These are phyloP conservation scores for Crepidodera aurea DNA, from an alignment of 2,888 invertebrate species.

Conservation along the genomic window DNA sequence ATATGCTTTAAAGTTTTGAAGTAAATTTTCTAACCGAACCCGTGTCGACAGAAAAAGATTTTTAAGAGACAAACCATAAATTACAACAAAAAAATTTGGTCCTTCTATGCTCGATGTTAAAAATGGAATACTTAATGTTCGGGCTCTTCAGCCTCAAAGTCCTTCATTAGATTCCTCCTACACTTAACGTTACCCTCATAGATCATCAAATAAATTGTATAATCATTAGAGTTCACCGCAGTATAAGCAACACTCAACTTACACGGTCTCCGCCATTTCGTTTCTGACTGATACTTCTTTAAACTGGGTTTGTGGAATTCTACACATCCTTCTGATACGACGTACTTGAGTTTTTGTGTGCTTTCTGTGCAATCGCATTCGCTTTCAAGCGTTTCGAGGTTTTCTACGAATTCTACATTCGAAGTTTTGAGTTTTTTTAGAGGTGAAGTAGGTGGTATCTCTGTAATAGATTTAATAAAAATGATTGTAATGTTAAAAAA, in stretches of 20 bases:
- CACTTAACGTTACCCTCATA: slow-evolving; percentile 71
- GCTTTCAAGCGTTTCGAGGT: slow-evolving; percentile 47
- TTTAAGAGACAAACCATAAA: too few relatives aligned
- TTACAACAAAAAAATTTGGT: background rate
- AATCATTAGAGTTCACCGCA: slow-evolving; percentile 65
- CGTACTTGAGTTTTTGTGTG: slow-evolving; percentile 24
- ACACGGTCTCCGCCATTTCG: slow-evolving; percentile 69
- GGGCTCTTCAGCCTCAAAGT: slow-evolving; percentile 57
- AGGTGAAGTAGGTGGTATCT: slow-evolving; percentile 51
- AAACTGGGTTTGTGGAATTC: slow-evolving; percentile 56
- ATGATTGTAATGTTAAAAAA: too few relatives aligned
- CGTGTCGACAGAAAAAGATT: too few relatives aligned
- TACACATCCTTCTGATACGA: slow-evolving; percentile 43
- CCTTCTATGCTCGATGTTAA: background rate
- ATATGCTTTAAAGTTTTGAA: too few relatives aligned
- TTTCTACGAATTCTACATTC: slow-evolving; percentile 35
- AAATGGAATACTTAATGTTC: slow-evolving; percentile 40
- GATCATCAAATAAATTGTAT: slow-evolving; percentile 68
- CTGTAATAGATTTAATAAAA: slow-evolving; percentile 15
- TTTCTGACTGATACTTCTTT: slow-evolving; percentile 60
- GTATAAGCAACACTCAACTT: slow-evolving; percentile 71
- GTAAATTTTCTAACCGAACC: too few relatives aligned
- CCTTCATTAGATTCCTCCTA: slow-evolving; percentile 65
- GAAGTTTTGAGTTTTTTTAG: slow-evolving; percentile 50
- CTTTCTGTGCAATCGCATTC: slow-evolving; percentile 37